Percentiles rank a stretch among this genome's conserved stretches.
phyloP scores from a whole-genome alignment of 2,888 invertebrate genomes.

The Eupithecia abbreviata region DNA sequence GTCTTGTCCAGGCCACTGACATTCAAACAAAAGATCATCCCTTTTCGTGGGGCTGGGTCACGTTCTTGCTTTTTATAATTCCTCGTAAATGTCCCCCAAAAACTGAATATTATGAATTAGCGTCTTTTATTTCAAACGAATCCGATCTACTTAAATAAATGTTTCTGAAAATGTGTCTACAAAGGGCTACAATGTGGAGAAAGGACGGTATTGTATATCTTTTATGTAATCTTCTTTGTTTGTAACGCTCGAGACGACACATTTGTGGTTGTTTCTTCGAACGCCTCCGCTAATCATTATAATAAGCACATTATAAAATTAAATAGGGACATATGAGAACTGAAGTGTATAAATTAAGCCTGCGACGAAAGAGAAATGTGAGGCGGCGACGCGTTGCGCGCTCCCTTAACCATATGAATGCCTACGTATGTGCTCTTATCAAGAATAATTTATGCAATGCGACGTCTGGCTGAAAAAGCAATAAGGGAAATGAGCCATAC shows the following conservation, averaged over 20 bases:
- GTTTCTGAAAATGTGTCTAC: background rate
- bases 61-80: constrained; percentile 50
- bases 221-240: background rate
- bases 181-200: background rate
- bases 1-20: constrained; percentile 39
- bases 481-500: constrained; percentile 46
- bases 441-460: constrained; percentile 54
- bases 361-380: constrained; percentile 51
- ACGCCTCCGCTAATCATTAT: constrained; percentile 33
- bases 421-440: constrained; percentile 46
- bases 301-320: constrained; percentile 1
- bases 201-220: background rate
- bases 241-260: background rate
- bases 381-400: constrained; percentile 48
- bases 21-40: constrained; percentile 55
- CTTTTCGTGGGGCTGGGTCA: constrained; percentile 44
- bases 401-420: constrained; percentile 26
- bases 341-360: constrained; percentile 54
- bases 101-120: constrained; percentile 37
- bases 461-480: constrained; percentile 48
- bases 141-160: background rate
- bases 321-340: constrained; percentile 44
- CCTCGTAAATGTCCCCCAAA: constrained; percentile 46
- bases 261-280: constrained; percentile 51
- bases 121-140: constrained; percentile 2